Evolutionary conservation across 35 echinoderm and acorn worm genomes (phyloP), one percentile per base, ranked within the genome.

Genomic region (Apostichopus parvimensis): DNA sequence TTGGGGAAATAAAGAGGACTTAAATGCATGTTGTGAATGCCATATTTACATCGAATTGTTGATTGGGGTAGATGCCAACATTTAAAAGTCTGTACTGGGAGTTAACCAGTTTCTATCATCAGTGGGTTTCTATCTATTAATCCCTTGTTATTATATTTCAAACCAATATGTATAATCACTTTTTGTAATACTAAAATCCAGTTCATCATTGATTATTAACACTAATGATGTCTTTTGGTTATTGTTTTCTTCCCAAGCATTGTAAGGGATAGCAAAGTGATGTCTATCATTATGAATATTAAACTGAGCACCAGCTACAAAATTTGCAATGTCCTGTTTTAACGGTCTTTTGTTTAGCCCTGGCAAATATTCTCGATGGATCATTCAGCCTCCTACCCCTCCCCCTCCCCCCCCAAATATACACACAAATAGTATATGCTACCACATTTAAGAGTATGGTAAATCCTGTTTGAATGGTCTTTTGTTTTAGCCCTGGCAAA

Each of bases 281-380:
- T 84, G 81, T 84, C 81, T 84, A 84, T 84, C 81, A 84, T 75
- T 84, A 84, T 84, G 54, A 84, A 84, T 84, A 84, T 84, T 84
- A 84, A 84, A 84, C 81, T 84, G 58, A 84, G 81, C 81, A 84
- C 81, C 57, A 58, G 81, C 81, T 56, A 84, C 28, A 58, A 8
- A n/a, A 58, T 58, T 59, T 56, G 18, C 12, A 18, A 0, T 84
- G 13, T 84, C 8, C 7, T 59, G 21, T 62, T 58, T 84, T 58
- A 61, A 34, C 1, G 28, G 28, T 34, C 2, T 34, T 34, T 34
- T 1, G 1, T 34, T 34, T 34, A 34, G 28, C 28, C 28, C 28
- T 34, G 28, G 28, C 28, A 34, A 34, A 34, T 34, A 34, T 34
- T 34, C 28, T 34, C 24, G 24, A 25, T 25, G 24, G 24, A 25